phyloP scores from a whole-genome alignment of 2,113 vertebrate genomes.

The Esox niger region DNA sequence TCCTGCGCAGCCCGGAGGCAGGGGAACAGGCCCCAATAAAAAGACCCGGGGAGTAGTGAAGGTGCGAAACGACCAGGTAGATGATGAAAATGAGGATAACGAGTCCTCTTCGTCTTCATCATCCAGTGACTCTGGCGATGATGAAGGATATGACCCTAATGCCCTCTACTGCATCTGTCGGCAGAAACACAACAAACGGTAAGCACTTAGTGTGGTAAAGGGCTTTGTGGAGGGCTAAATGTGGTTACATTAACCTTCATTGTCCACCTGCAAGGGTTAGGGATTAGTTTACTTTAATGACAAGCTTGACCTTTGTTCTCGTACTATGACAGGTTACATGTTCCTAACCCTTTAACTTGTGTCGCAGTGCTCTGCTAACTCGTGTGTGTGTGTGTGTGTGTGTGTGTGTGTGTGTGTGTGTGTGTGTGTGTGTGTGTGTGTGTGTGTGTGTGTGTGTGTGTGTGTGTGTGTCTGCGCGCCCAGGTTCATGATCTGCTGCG shows the following conservation, averaged over 20 bases:
- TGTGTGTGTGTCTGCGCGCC: slow-evolving; percentile 23
- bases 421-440: slow-evolving; percentile 28
- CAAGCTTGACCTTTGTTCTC: background rate
- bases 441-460: slow-evolving; percentile 20
- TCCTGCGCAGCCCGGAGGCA: slow-evolving; percentile 42
- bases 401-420: slow-evolving; percentile 22
- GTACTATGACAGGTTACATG: background rate
- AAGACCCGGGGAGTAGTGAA: slow-evolving; percentile 39
- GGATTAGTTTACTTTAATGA: background rate
- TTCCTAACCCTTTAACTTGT: background rate
- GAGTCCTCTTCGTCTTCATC: slow-evolving; percentile 49
- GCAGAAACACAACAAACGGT: slow-evolving; percentile 97
- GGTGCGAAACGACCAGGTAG: slow-evolving; percentile 33
- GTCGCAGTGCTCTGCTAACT: background rate
- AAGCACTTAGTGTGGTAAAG: slow-evolving; percentile 7
- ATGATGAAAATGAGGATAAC: slow-evolving; percentile 38
- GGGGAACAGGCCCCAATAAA: slow-evolving; percentile 44
- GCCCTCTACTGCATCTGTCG: slow-evolving; percentile 94
- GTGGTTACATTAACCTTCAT: background rate
- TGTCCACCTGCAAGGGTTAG: background rate
- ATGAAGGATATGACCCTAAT: slow-evolving; percentile 89
- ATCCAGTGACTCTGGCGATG: slow-evolving; percentile 76
- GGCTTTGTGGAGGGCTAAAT: background rate
- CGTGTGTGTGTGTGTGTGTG: slow-evolving; percentile 19
- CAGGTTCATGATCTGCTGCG: slow-evolving; percentile 99